These are phyloP conservation scores for Saturnia japonica DNA, from an alignment of 2,888 invertebrate species.

Conservation along the genomic window DNA sequence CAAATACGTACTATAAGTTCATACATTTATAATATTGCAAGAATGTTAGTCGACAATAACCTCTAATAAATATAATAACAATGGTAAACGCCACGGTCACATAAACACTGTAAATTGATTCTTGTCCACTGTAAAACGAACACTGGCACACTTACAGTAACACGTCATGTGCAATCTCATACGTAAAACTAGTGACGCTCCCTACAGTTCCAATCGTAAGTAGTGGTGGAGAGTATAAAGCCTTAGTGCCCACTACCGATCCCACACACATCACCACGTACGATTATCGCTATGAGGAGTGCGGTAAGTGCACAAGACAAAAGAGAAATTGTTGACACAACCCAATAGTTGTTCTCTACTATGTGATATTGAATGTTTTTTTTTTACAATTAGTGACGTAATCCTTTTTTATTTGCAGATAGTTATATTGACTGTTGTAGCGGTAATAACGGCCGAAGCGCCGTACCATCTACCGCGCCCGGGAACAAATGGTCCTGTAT, in stretches of 20 bases:
- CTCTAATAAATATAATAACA: constrained; percentile 17
- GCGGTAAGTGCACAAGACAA: constrained; percentile 66
- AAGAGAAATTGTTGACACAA: constrained; percentile 55
- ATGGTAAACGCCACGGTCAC: constrained; percentile 12
- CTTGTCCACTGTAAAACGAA: constrained; percentile 28
- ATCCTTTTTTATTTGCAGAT: constrained; percentile 52
- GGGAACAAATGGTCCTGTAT: constrained; percentile 48
- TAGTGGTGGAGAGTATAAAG: constrained; percentile 73
- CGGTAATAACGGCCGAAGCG: constrained; percentile 63
- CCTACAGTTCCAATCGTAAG: constrained; percentile 30
- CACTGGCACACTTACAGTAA: constrained; percentile 23
- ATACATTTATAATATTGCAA: constrained; percentile 15
- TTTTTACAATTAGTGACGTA: constrained; percentile 23
- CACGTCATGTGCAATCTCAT: constrained; percentile 33
- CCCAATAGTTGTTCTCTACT: constrained; percentile 26
- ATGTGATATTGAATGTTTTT: constrained; percentile 22
- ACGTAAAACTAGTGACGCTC: constrained; percentile 33
- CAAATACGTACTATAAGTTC: constrained; percentile 1
- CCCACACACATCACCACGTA: constrained; percentile 59
- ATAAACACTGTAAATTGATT: constrained; percentile 20
- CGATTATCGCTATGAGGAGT: constrained; percentile 64
- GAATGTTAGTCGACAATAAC: constrained; percentile 2
- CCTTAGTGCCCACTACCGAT: constrained; percentile 40
- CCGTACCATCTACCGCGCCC: constrained; percentile 70
- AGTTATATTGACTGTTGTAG: constrained; percentile 60